phyloP scores from a whole-genome alignment of 2,797 vertebrate genomes.

The Ataeniobius toweri region DNA sequence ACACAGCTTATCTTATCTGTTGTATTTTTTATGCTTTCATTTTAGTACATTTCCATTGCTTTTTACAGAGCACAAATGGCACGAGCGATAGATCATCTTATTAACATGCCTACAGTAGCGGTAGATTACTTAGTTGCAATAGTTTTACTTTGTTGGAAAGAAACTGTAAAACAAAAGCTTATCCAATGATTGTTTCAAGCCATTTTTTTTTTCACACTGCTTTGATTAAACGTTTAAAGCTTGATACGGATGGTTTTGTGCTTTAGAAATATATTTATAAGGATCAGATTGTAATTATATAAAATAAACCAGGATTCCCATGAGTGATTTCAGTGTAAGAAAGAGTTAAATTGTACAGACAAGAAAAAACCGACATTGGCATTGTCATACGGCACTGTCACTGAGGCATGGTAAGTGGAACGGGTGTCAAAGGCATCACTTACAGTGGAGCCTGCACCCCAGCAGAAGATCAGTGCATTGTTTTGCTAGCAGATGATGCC shows the following conservation, averaged over 20 bases:
- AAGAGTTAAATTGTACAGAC: neutral
- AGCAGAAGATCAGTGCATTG: neutral
- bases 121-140: constrained; percentile 6
- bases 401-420: neutral
- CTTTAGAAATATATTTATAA: neutral
- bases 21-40: constrained; percentile 9
- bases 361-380: neutral
- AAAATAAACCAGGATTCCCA: neutral
- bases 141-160: neutral
- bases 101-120: constrained; percentile 30
- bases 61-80: constrained; percentile 33
- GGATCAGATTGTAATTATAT: neutral
- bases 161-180: constrained; percentile 1
- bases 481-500: constrained; percentile 7
- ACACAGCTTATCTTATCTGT: neutral
- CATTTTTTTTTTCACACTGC: constrained; percentile 5
- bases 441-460: neutral
- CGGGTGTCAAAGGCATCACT: neutral
- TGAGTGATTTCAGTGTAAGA: neutral
- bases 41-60: constrained; percentile 1
- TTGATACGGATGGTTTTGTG: neutral
- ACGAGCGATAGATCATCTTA: constrained; percentile 41
- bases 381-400: neutral
- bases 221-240: neutral
- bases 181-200: constrained; percentile 1